Evolutionary conservation across 2,888 invertebrate genomes (phyloP).

Genomic region (Pteria penguin): DNA sequence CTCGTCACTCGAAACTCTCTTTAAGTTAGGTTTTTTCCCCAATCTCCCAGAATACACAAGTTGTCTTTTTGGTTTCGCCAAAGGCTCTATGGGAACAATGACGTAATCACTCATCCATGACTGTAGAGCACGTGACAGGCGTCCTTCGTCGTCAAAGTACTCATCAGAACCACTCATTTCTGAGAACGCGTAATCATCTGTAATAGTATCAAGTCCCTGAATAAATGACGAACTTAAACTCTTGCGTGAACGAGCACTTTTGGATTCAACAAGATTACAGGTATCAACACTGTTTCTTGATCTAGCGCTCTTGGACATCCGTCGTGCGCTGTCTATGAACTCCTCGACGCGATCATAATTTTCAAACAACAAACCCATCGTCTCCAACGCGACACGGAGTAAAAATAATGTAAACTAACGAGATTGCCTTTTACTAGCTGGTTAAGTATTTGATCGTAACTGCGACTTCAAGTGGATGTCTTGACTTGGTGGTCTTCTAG

Average conservation of each 20-base stretch:
- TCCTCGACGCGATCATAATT: no score
- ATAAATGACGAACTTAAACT: not conserved
- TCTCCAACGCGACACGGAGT: no score
- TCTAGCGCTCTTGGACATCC: no score
- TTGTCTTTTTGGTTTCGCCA: slow-evolving; percentile 52
- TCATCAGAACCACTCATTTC: slow-evolving; percentile 34
- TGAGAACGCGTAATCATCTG: slow-evolving; percentile 18
- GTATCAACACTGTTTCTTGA: no score
- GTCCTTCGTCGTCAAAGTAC: slow-evolving; percentile 53
- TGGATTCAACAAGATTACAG: no score
- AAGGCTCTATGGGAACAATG: slow-evolving; percentile 53
- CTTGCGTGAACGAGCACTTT: not conserved
- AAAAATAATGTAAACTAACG: no score
- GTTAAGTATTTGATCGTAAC: no score
- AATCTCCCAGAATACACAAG: slow-evolving; percentile 67
- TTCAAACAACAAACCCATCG: no score
- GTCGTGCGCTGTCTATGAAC: no score
- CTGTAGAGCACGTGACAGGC: slow-evolving; percentile 60
- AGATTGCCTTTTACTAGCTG: no score
- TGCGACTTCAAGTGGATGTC: no score
- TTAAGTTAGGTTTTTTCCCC: slow-evolving; percentile 51
- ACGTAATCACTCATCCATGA: slow-evolving; percentile 67
- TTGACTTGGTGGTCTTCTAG: no score
- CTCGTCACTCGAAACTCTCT: slow-evolving; percentile 60
- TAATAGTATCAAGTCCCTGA: not conserved